Percentiles rank a stretch among this genome's conserved stretches.
phyloP scores from a whole-genome alignment of 2,888 invertebrate genomes.

The Drosophila demipolita region DNA sequence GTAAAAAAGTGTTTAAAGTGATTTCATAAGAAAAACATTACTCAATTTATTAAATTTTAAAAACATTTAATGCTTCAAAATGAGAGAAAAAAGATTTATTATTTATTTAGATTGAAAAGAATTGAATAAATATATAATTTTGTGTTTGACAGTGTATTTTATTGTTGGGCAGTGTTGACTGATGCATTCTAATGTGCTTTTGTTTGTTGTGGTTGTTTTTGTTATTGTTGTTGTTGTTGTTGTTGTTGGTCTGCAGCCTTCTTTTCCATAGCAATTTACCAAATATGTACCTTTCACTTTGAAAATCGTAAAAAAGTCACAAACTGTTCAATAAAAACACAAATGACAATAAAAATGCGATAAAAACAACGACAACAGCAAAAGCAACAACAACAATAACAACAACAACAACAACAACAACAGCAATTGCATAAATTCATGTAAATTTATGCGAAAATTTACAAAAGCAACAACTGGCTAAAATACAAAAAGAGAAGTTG shows the following conservation, averaged over 20 bases:
- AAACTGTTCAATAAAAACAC: slow-evolving; percentile 68
- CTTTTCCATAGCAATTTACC: slow-evolving; percentile 65
- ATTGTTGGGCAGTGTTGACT: not conserved
- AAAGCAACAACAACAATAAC: slow-evolving; percentile 40
- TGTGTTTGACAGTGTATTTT: not conserved
- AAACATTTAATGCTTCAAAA: no score
- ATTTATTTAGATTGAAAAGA: not conserved
- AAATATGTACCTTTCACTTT: slow-evolving; percentile 73
- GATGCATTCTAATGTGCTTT: not conserved
- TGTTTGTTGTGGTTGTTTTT: not conserved
- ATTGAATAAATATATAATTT: not conserved
- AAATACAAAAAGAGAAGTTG: slow-evolving; percentile 35
- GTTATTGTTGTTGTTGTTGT: not conserved
- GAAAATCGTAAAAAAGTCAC: slow-evolving; percentile 74
- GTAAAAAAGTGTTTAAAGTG: no score
- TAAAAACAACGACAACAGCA: slow-evolving; percentile 35
- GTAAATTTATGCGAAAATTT: slow-evolving; percentile 70
- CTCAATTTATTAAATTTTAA: no score
- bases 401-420: slow-evolving; percentile 62
- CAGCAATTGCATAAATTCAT: slow-evolving; percentile 68
- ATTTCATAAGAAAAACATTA: no score
- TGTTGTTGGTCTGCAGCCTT: slow-evolving; percentile 13
- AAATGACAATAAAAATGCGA: slow-evolving; percentile 67
- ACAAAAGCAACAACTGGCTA: slow-evolving; percentile 47
- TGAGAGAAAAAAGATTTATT: not conserved